Evolutionary conservation across 2,113 vertebrate genomes (phyloP), one percentile per base, ranked within the genome.

Genomic region (Piaya cayana): DNA sequence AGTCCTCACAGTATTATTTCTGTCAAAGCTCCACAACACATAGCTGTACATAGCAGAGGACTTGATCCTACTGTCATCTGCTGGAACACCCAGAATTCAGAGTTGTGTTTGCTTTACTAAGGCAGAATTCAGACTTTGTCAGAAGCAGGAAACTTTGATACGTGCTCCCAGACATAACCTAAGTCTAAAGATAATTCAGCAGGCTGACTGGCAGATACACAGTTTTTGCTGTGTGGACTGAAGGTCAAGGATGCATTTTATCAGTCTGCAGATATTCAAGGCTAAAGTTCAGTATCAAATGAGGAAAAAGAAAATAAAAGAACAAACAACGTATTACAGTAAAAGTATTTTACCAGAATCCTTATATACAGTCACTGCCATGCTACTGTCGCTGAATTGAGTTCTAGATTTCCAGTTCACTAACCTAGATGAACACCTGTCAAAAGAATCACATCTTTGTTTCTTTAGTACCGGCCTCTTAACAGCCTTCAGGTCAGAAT

Each of bases 381-480:
- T 34, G 62, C 8, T 85, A 16, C 21, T 20, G 14, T 14, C 77
- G 58, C 36, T 30, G 20, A 67, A 34, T 4, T 88, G 36, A 94
- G 87, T 63, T 72, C 37, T 70, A 32, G 30, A 63, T 67, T 86
- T 90, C 43, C 37, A 74, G 52, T 78, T 88, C 36, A 55, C 22
- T 1, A 3, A 87, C 18, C 20, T 0, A 0, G 29, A 78, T 55
- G 56, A 93, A 88, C n/a, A 93, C 18, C 29, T 47, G 3, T 63
- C 64, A 91, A 89, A 95, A 94, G 65, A 92, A 64, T 50, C 32
- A 88, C 52, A 82, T 62, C 62, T 85, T 86, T 91, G 25, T 83
- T 94, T 80, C 52, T 88, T 87, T 56, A 89, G 30, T 23, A 68
- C 1, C 67, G 42, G 56, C 29, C 70, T 93, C 75, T 68, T 26